A percentile compares a stretch with the other conserved stretches of the same genome.
Evolutionary conservation across 64 coral and sea anemone genomes (phyloP).

Genomic region (Platygyra sinensis): DNA sequence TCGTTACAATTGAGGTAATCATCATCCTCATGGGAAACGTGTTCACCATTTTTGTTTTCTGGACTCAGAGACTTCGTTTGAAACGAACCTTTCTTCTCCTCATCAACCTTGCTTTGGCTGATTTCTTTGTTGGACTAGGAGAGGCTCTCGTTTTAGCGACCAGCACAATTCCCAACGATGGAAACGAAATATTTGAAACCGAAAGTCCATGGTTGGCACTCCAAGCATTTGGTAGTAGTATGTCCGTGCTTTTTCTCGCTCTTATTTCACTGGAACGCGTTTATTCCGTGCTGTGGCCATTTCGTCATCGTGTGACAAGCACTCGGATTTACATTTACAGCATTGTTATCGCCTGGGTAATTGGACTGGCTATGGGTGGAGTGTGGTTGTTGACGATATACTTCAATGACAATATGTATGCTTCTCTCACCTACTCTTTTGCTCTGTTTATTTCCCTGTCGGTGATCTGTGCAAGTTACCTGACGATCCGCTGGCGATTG

Average conservation of each 20-base stretch:
- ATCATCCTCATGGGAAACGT: no score
- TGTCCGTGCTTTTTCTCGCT: neutral
- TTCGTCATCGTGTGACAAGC: neutral
- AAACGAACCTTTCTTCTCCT: no score
- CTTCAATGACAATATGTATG: neutral
- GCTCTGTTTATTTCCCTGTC: neutral
- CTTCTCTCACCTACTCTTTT: neutral
- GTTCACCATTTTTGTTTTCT: no score
- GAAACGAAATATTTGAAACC: no score
- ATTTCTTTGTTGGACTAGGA: no score
- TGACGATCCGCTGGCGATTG: neutral
- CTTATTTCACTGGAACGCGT: neutral
- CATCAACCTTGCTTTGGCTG: no score
- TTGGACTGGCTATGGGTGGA: neutral
- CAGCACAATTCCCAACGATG: no score
- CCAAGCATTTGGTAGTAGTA: neutral
- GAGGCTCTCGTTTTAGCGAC: no score
- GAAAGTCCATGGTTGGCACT: neutral
- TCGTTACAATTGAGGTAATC: no score
- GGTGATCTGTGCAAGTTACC: neutral
- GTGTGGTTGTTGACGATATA: neutral
- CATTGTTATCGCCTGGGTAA: neutral
- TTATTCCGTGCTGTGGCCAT: neutral
- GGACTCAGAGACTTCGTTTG: no score
- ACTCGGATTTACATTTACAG: neutral